Conservation (phyloP, 2,888 invertebrate genomes). For the Acholoe squamosa region DNA sequence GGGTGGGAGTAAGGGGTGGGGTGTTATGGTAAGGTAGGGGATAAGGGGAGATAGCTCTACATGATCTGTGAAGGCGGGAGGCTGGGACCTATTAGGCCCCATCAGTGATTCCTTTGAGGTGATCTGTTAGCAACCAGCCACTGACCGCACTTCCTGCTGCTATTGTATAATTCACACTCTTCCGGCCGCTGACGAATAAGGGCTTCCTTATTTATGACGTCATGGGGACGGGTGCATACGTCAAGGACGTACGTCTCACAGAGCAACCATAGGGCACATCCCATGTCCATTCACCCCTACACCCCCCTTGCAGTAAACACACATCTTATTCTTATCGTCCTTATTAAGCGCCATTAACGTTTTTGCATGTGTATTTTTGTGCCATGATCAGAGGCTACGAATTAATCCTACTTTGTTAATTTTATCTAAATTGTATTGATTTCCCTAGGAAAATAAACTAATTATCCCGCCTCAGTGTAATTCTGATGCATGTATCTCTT, state of each 20-base stretch:
- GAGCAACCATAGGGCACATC: neutral
- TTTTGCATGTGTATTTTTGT: too few relatives aligned
- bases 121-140: neutral
- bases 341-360: too few relatives aligned
- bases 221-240: neutral
- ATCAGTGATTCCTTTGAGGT: constrained; percentile 36
- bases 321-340: too few relatives aligned
- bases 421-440: too few relatives aligned
- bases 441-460: too few relatives aligned
- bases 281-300: neutral
- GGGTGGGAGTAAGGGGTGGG: neutral
- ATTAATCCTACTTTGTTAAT: too few relatives aligned
- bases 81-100: constrained; percentile 10
- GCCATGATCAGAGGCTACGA: too few relatives aligned
- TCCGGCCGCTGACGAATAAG: constrained; percentile 29
- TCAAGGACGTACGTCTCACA: neutral
- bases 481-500: too few relatives aligned
- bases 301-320: too few relatives aligned
- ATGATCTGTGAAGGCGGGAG: neutral
- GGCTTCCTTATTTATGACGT: constrained; percentile 8
- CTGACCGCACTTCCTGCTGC: neutral
- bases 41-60: neutral
- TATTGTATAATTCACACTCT: constrained; percentile 16
- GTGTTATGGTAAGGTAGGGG: neutral
- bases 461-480: too few relatives aligned